Base-by-base conservation (phyloP, 2,888 invertebrate genomes). In the Adela reaumurella region DNA sequence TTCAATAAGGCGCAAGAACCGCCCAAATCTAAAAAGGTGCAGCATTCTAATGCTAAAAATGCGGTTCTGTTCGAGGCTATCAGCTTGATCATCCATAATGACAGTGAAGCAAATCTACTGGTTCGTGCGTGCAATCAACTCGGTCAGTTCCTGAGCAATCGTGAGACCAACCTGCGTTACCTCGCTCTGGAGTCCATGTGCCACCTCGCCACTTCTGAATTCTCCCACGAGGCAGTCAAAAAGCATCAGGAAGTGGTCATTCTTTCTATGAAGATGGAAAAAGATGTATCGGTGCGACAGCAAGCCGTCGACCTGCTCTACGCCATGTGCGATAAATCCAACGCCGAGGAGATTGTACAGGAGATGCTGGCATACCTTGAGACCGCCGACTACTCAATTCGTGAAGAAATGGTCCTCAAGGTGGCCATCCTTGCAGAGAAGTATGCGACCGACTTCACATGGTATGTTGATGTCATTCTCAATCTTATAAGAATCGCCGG, bases 201-300 rank as follows among this genome's bases (percentile, higher is more conserved):
- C 71, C 92, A 98, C 69, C 82, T 99, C 64, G 98, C 99, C 46
- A 98, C 97, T 17, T 98, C 98, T 1, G 99, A 99, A 74, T 98
- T 98, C 73, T 97, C 97, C 24, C 98, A 99, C 72, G 99, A 99
- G 68, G 99, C 98, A 55, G 98, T 99, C 14, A 99, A 99, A 70
- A 99, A 99, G 65, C 99, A 99, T 67, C 98, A 99, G 72, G 98
- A 99, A 79, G 98, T 98, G 45, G 98, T 99, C 45, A 97, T 99
- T 60, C 84, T 96, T 48, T 97, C 99, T 3, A 92, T 99, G 87
- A 99, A 99, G 84, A 98, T 97, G 88, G 98, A 98, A 68, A 92
- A 97, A 61, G 98, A 98, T 80, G 97, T 98, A 0, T 97, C 96
- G 43, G 98, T 99, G 1, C 83, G 98, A 56, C 98, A 98, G 67